A percentile compares a stretch with the other conserved stretches of the same genome.
Evolutionary conservation across 2,888 invertebrate species (phyloP).

Genomic region (Griposia aprilina): DNA sequence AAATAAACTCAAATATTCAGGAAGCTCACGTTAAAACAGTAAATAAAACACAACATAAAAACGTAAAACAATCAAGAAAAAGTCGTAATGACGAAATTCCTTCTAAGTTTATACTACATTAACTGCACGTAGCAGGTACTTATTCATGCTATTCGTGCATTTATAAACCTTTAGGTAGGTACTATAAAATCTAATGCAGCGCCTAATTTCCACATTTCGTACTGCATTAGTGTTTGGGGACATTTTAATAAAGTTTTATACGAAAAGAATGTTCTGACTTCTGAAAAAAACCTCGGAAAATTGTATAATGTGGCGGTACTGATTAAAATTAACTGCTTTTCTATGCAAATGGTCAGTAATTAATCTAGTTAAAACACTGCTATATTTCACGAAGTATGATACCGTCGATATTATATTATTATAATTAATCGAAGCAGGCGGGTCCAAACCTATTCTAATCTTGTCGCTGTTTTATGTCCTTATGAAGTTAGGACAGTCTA

Average conservation of each 20-base stretch:
- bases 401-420: background rate
- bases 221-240: slow-evolving; percentile 27
- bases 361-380: slow-evolving; percentile 2
- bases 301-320: background rate
- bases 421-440: background rate
- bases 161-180: background rate
- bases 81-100: slow-evolving; percentile 24
- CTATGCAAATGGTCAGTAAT: slow-evolving; percentile 14
- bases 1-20: slow-evolving; percentile 6
- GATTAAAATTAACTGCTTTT: slow-evolving; percentile 7
- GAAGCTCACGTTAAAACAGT: background rate
- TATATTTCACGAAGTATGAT: slow-evolving; percentile 8
- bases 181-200: slow-evolving; percentile 32
- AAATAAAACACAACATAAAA: slow-evolving; percentile 2
- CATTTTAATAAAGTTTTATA: slow-evolving; percentile 27
- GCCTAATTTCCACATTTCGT: slow-evolving; percentile 5
- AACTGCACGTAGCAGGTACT: background rate
- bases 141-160: slow-evolving; percentile 1
- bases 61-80: slow-evolving; percentile 10
- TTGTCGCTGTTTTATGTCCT: background rate
- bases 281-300: background rate
- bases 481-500: no score
- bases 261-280: background rate
- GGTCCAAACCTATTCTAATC: background rate
- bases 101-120: slow-evolving; percentile 9